Evolutionary conservation across 2,113 vertebrate species (phyloP).

Genomic region (Marmota monax): DNA sequence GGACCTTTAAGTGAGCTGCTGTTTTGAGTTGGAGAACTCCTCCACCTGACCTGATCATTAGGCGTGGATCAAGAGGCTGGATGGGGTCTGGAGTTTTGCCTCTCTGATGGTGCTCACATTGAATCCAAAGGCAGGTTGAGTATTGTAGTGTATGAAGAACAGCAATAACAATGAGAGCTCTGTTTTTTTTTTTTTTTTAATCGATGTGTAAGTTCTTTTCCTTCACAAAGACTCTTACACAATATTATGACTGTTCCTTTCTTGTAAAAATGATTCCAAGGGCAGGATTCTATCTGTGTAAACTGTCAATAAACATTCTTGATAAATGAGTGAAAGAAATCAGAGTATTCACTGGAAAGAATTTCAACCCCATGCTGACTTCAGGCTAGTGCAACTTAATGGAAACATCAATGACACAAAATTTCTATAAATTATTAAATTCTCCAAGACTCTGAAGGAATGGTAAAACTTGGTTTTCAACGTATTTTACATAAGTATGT

Average conservation of each 20-base stretch:
- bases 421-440: slow-evolving; percentile 80
- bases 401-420: slow-evolving; percentile 81
- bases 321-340: slow-evolving; percentile 74
- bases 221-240: slow-evolving; percentile 53
- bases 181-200: background rate
- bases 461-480: slow-evolving; percentile 71
- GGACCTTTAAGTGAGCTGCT: slow-evolving; percentile 10
- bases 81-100: background rate
- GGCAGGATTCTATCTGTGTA: slow-evolving; percentile 60
- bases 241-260: slow-evolving; percentile 54
- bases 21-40: background rate
- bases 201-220: slow-evolving; percentile 7
- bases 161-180: background rate
- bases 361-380: slow-evolving; percentile 74
- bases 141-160: slow-evolving; percentile 33
- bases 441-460: slow-evolving; percentile 61
- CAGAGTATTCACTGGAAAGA: slow-evolving; percentile 51
- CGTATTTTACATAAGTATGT: slow-evolving; percentile 70
- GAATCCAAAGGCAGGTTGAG: background rate
- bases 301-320: slow-evolving; percentile 67
- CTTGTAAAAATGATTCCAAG: slow-evolving; percentile 70
- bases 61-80: background rate
- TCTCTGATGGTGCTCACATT: background rate
- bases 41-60: background rate
- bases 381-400: slow-evolving; percentile 76